phyloP scores from a whole-genome alignment of 2,888 invertebrate genomes.

The Phyllotreta cruciferae region DNA sequence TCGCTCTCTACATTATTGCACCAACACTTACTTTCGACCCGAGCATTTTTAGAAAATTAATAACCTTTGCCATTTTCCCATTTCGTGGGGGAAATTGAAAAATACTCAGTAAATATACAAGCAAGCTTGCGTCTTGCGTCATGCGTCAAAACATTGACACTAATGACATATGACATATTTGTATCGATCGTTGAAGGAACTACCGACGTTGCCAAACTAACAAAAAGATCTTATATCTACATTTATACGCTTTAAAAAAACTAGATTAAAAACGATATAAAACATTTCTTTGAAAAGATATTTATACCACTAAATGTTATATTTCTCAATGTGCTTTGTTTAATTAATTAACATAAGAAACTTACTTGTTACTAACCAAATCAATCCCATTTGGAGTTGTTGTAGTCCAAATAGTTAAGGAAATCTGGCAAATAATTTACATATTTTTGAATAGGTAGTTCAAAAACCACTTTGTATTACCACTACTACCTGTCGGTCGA shows the following conservation, averaged over 20 bases:
- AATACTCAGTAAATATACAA: constrained; percentile 33
- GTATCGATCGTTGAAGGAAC: constrained; percentile 32
- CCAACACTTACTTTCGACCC: constrained; percentile 26
- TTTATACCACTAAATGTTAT: no score
- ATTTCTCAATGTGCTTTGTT: no score
- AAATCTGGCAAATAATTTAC: constrained; percentile 11
- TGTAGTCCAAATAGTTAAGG: not conserved
- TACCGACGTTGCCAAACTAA: constrained; percentile 19
- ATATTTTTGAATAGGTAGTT: constrained; percentile 18
- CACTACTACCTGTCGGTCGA: constrained; percentile 26
- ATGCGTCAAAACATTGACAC: constrained; percentile 35
- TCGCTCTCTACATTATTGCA: constrained; percentile 31
- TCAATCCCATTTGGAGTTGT: not conserved
- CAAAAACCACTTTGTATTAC: constrained; percentile 15
- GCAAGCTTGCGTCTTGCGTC: constrained; percentile 33
- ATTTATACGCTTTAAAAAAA: no score
- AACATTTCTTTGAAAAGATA: no score
- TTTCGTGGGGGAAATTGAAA: constrained; percentile 32
- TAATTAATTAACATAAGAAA: not conserved
- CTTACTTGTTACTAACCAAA: constrained; percentile 2
- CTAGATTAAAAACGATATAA: no score
- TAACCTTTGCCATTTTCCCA: constrained; percentile 30
- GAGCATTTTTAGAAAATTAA: constrained; percentile 18
- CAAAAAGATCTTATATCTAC: no score
- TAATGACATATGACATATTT: constrained; percentile 43